A percentile compares a stretch with the other conserved stretches of the same genome.
Evolutionary conservation across 2,888 invertebrate genomes (phyloP).

Genomic region (Drosophila lutescens): DNA sequence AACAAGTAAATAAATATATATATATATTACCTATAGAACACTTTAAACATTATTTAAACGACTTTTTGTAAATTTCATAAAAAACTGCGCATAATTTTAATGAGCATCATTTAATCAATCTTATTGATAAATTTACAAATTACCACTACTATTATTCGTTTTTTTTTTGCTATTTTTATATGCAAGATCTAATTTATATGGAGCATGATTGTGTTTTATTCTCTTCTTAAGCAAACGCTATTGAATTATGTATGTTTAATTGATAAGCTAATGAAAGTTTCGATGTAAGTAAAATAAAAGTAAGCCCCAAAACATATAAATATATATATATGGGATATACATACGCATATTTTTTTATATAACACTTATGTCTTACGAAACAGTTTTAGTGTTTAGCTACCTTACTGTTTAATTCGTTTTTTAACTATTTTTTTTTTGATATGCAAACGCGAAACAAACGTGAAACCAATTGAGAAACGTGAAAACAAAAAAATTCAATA

Average conservation of each 20-base stretch:
- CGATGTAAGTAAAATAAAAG: slow-evolving; percentile 42
- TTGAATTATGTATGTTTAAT: slow-evolving; percentile 60
- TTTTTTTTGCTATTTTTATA: slow-evolving; percentile 22
- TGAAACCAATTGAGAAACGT: slow-evolving; percentile 39
- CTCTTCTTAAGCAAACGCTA: slow-evolving; percentile 27
- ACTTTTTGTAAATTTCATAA: slow-evolving; percentile 52
- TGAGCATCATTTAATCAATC: slow-evolving; percentile 26
- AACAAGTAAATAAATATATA: slow-evolving; percentile 33
- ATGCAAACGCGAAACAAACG: slow-evolving; percentile 36
- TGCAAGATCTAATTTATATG: slow-evolving; percentile 37
- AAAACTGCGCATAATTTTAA: slow-evolving; percentile 29
- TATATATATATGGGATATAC: slow-evolving; percentile 41
- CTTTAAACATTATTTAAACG: slow-evolving; percentile 54
- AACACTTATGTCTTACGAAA: slow-evolving; percentile 57
- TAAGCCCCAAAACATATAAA: slow-evolving; percentile 23
- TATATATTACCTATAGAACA: slow-evolving; percentile 33
- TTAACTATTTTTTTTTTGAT: slow-evolving; percentile 67
- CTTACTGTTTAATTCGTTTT: slow-evolving; percentile 62
- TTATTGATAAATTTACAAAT: slow-evolving; percentile 20
- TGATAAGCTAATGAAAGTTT: slow-evolving; percentile 45
- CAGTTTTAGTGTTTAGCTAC: slow-evolving; percentile 67
- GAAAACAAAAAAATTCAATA: slow-evolving; percentile 59
- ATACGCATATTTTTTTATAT: slow-evolving; percentile 71
- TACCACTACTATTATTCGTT: slow-evolving; percentile 20
- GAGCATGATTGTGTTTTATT: slow-evolving; percentile 51